Evolutionary conservation across 2,797 vertebrate species (phyloP), one percentile per base, ranked within the genome.

Genomic region (Salmo trutta): DNA sequence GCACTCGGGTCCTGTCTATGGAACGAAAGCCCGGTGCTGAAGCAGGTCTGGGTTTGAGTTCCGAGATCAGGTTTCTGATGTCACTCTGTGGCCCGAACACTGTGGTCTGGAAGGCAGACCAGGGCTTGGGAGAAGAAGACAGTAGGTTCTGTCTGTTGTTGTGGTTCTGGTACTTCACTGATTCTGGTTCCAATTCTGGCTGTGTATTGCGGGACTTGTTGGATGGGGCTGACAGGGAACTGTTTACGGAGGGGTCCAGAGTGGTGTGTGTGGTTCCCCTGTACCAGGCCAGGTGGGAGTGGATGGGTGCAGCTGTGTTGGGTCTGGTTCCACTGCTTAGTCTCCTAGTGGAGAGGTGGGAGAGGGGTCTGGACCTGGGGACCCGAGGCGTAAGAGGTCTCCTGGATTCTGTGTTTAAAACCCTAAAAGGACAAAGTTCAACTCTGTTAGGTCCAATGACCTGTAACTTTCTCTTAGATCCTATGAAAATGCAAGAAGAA

Each of bases 21-120:
- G 82, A 75, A 51, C 36, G 74, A 4, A 27, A 27, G 10, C 14
- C 64, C 1, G 53, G 53, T 70, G 16, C 17, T 8, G 33, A 77
- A 41, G 68, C 29, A 33, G 71, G 29, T 14, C 31, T 56, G 29
- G 54, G 72, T 73, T 8, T 71, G 47, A 36, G 67, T 33, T 5
- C 67, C n/a, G 33, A 51, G 74, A 85, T 66, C 77, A 86, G 81
- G 73, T 86, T 77, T 0, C 70, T 69, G 24, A 83, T 67, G 41
- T 78, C 67, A 66, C 76, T 83, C 17, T 70, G 51, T 47, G 87
- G 62, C 6, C 71, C 59, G 27, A 75, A 69, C 21, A 78, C 59
- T 2, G 74, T 51, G 24, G 77, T 64, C 19, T 66, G 86, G 64
- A 64, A 74, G 24, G 71, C 56, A 21, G 77, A 78, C 77, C 74